A percentile compares a stretch with the other conserved stretches of the same genome.
phyloP scores from a whole-genome alignment of 1,140 invertebrate genomes.

The Hycleus phaleratus region DNA sequence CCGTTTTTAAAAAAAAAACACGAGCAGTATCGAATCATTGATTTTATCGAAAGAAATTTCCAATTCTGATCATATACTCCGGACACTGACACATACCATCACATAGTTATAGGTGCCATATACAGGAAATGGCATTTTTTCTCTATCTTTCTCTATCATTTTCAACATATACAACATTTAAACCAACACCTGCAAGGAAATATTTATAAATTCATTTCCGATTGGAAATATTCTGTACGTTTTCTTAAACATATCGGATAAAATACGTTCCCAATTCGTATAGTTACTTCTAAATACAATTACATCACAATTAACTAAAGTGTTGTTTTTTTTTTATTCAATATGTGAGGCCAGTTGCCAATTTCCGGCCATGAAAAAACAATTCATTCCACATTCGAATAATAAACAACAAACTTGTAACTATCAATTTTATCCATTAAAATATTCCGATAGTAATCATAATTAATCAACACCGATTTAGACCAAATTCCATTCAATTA shows the following conservation, averaged over 20 bases:
- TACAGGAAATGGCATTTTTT: constrained; percentile 16
- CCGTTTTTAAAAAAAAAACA: neutral
- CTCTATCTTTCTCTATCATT: neutral
- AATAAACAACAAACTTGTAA: constrained; percentile 1
- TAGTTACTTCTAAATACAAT: constrained; percentile 1
- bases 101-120: neutral
- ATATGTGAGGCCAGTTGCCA: no score
- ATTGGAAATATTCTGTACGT: constrained; percentile 7
- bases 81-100: constrained; percentile 8
- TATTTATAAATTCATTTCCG: constrained; percentile 16
- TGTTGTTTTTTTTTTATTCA: no score
- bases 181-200: constrained; percentile 11
- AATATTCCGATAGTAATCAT: no score
- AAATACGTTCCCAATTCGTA: constrained; percentile 1
- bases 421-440: no score
- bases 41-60: neutral
- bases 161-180: neutral
- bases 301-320: constrained; percentile 1
- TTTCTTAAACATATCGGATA: constrained; percentile 1
- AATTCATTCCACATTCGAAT: neutral
- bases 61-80: constrained; percentile 2
- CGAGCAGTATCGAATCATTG: neutral
- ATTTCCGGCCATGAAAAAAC: no score
- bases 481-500: no score
- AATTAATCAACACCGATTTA: no score